A percentile compares a stretch with the other conserved stretches of the same genome.
Conservation (phyloP, 2,113 vertebrate genomes). For the Uria aalge region DNA sequence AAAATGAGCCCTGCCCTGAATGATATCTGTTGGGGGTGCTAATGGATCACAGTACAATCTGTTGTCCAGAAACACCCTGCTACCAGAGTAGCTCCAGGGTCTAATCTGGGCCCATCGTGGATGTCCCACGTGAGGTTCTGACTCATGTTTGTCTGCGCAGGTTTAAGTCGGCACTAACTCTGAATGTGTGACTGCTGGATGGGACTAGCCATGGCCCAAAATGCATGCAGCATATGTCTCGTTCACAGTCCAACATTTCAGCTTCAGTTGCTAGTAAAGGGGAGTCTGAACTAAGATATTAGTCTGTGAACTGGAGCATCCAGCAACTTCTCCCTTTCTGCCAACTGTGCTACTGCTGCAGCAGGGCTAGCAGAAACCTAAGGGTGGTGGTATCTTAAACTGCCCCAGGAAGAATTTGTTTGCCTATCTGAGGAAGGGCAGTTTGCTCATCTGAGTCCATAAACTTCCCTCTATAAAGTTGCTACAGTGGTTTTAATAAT, state of each 20-base stretch:
- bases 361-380: not conserved
- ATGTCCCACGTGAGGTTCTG: not conserved
- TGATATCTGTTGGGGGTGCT: not conserved
- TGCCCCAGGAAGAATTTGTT: not conserved
- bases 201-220: not conserved
- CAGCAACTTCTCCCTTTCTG: not conserved
- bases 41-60: not conserved
- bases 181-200: not conserved
- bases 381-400: not conserved
- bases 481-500: not conserved
- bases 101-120: not conserved
- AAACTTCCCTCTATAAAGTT: not conserved
- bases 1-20: not conserved
- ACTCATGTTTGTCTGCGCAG: not conserved
- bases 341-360: not conserved
- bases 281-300: not conserved
- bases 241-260: not conserved
- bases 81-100: not conserved
- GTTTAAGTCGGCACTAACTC: not conserved
- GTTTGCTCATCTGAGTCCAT: not conserved
- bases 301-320: not conserved
- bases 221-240: not conserved
- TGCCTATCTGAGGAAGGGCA: not conserved
- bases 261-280: not conserved
- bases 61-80: not conserved